Conservation (phyloP, 2,888 invertebrate species). For the Cactoblastis cactorum region DNA sequence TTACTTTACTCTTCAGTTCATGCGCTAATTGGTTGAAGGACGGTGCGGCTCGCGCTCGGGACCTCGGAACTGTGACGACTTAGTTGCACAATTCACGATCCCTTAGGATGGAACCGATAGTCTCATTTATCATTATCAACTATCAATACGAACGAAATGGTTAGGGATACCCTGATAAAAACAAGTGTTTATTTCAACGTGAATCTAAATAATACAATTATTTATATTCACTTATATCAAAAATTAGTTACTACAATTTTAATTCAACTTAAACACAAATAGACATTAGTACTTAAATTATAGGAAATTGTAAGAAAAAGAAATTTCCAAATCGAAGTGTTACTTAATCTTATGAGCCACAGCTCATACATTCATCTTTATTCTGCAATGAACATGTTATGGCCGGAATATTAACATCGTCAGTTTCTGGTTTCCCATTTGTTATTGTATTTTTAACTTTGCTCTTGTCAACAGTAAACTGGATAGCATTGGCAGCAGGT, state of each 20-base stretch:
- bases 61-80: too few relatives aligned
- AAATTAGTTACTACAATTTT: neutral
- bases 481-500: slow-evolving; percentile 97
- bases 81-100: too few relatives aligned
- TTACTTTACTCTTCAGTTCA: too few relatives aligned
- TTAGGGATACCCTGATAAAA: too few relatives aligned
- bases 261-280: neutral
- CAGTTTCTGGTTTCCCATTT: slow-evolving; percentile 49
- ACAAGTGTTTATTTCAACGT: too few relatives aligned
- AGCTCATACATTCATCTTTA: slow-evolving; percentile 92
- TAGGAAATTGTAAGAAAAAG: slow-evolving; percentile 8
- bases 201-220: neutral
- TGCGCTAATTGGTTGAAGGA: too few relatives aligned
- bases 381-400: slow-evolving; percentile 93
- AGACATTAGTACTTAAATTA: neutral
- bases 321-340: slow-evolving; percentile 33
- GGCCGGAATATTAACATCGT: slow-evolving; percentile 82
- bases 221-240: neutral
- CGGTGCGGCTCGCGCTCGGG: too few relatives aligned
- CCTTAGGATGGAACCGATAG: too few relatives aligned
- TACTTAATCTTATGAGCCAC: slow-evolving; percentile 81
- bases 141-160: too few relatives aligned
- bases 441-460: slow-evolving; percentile 43
- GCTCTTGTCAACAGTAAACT: slow-evolving; percentile 97
- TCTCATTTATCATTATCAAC: too few relatives aligned